Base-by-base conservation (phyloP, 2,113 vertebrate genomes). In the Benitochromis conjunctus region DNA sequence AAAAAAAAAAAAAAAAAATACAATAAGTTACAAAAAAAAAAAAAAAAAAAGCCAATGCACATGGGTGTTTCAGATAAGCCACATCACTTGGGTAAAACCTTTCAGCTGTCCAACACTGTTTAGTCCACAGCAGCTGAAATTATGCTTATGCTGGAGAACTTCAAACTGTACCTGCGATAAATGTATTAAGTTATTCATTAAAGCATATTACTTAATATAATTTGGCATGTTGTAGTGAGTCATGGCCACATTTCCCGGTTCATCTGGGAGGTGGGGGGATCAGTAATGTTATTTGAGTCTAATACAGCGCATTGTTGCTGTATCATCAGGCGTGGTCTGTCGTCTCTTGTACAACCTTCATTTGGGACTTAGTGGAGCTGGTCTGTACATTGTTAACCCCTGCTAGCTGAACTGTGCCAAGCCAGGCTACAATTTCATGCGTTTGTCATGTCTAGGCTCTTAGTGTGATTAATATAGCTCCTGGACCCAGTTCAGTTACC, bases 401-500 rank as follows among this genome's bases (percentile, higher is more conserved):
- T 48, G 60, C 82, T 76, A 81, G 12, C 12, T 36, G 14, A 9
- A 12, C 62, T 84, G 60, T 87, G 84, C 90, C 79, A 90, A 66
- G 57, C 60, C 19, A 53, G 48, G 71, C 84, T 92, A 86, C 86
- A 62, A 16, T 92, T 92, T 90, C 90, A 92, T 88, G 78, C 3
- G 12, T 69, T 85, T 86, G 77, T 86, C 87, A 80, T 90, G 85
- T 85, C 46, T 21, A 80, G 53, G 60, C 87, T 86, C 84, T 93
- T 90, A 90, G 83, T 89, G 86, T 87, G 85, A 91, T 92, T 86
- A 92, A 88, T 88, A 89, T 76, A 84, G 80, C 78, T 62, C 14
- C 66, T 91, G 91, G 89, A 82, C 87, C 48, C 31, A 36, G 78
- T 62, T 38, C 38, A 66, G 11, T 82, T 69, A 43, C 66, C 77